Evolutionary conservation across 2,888 invertebrate genomes (phyloP).

Genomic region (Hirtodrosophila duncani): DNA sequence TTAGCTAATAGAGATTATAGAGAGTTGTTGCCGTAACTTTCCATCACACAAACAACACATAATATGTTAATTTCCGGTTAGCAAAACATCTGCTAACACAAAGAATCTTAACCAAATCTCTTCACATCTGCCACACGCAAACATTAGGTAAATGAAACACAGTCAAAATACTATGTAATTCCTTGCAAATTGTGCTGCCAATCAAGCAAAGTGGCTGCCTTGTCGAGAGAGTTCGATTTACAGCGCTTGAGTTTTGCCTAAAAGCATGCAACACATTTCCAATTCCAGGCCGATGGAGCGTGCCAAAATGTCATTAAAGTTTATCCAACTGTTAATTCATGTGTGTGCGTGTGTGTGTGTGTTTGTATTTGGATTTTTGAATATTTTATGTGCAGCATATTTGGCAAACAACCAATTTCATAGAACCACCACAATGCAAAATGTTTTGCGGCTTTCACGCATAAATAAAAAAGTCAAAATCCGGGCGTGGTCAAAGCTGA

Average conservation of each 20-base stretch:
- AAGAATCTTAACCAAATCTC: slow-evolving; percentile 5
- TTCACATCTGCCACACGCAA: slow-evolving; percentile 1
- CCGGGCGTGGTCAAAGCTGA: slow-evolving; percentile 34
- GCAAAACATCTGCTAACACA: slow-evolving; percentile 11
- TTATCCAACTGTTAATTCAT: background rate
- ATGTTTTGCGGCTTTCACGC: slow-evolving; percentile 20
- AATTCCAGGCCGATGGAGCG: slow-evolving; percentile 20
- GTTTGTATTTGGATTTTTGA: slow-evolving; percentile 29
- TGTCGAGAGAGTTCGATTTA: slow-evolving; percentile 33
- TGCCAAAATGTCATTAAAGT: slow-evolving; percentile 55
- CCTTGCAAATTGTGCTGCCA: slow-evolving; percentile 25
- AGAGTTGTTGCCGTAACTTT: background rate
- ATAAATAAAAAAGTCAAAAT: slow-evolving; percentile 21
- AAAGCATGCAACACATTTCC: slow-evolving; percentile 24
- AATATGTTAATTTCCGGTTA: slow-evolving; percentile 37
- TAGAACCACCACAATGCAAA: slow-evolving; percentile 18
- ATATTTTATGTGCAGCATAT: slow-evolving; percentile 40
- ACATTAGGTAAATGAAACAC: background rate
- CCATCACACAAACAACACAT: background rate
- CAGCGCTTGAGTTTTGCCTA: slow-evolving; percentile 15
- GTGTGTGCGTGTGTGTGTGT: slow-evolving; percentile 1
- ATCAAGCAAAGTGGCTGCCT: slow-evolving; percentile 58
- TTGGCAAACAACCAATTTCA: slow-evolving; percentile 9
- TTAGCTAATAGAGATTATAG: slow-evolving; percentile 16
- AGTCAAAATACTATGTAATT: no score